phyloP scores from a whole-genome alignment of 2,797 vertebrate species.

The Crenuchus spilurus region DNA sequence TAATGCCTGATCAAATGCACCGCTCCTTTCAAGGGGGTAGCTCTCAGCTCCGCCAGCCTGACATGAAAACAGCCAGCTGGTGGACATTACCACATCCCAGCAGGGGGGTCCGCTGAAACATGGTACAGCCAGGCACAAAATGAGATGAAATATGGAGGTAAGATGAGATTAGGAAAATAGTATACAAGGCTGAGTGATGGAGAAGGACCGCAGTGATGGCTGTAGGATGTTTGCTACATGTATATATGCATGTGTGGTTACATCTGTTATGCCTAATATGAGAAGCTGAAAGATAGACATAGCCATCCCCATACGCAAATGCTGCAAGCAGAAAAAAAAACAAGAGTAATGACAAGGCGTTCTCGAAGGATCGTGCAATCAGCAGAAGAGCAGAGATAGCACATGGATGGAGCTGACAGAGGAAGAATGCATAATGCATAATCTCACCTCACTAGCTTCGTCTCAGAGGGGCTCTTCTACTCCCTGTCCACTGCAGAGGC shows the following conservation, averaged over 20 bases:
- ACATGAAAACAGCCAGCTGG: conserved; percentile 56
- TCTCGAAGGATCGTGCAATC: background rate
- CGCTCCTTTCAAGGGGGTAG: conserved; percentile 13
- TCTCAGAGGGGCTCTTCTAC: conserved; percentile 49
- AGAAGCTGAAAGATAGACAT: conserved; percentile 5
- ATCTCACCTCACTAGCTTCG: conserved; percentile 68
- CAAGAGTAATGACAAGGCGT: background rate
- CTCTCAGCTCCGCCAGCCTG: conserved; percentile 35
- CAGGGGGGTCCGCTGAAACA: conserved; percentile 61
- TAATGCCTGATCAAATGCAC: conserved; percentile 42
- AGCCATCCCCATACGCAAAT: background rate
- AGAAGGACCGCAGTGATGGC: background rate
- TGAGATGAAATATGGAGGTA: conserved; percentile 9
- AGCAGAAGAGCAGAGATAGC: conserved; percentile 12
- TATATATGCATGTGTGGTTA: background rate
- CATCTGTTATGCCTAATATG: background rate
- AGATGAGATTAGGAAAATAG: conserved; percentile 7
- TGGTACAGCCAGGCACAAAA: conserved; percentile 34
- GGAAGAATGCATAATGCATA: conserved; percentile 45
- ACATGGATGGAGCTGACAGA: conserved; percentile 34
- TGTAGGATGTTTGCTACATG: background rate
- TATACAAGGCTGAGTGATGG: conserved; percentile 1
- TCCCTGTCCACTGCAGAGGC: conserved; percentile 47
- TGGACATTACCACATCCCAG: conserved; percentile 66
- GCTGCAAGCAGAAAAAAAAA: background rate